These are phyloP conservation scores for Selenia dentaria DNA, from an alignment of 2,888 invertebrate species.

Conservation along the genomic window DNA sequence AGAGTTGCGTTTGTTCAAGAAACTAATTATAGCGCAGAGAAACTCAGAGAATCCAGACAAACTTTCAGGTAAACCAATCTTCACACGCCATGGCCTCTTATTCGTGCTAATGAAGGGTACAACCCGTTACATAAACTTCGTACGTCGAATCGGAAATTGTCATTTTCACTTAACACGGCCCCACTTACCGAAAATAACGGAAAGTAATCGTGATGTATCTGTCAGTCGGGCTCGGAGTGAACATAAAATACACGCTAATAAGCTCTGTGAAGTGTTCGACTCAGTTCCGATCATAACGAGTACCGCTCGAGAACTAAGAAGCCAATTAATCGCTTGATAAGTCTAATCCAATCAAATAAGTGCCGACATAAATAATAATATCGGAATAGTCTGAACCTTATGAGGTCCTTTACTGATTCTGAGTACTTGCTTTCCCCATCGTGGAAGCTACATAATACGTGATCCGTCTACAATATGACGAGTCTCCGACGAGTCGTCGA, in stretches of 20 bases:
- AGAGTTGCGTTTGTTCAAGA: too few species aligned
- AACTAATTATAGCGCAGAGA: too few species aligned
- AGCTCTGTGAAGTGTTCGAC: not conserved
- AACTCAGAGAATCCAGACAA: too few species aligned
- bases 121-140: conserved; percentile 4
- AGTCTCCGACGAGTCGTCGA: conserved; percentile 28
- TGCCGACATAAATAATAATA: not conserved
- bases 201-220: conserved; percentile 7
- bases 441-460: conserved; percentile 5
- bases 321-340: conserved; percentile 11
- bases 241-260: conserved; percentile 1
- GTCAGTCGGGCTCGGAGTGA: conserved; percentile 1
- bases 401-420: not conserved
- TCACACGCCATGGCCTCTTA: not conserved
- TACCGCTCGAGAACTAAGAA: conserved; percentile 6
- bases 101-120: not conserved
- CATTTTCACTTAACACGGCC: conserved; percentile 2
- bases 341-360: conserved; percentile 14
- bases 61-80: too few species aligned
- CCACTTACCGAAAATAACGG: conserved; percentile 10
- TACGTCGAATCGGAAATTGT: conserved; percentile 13
- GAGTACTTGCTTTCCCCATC: too few species aligned
- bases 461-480: conserved; percentile 29
- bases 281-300: conserved; percentile 6
- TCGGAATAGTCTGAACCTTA: not conserved